phyloP scores from a whole-genome alignment of 2,113 vertebrate genomes.

The Megalops atlanticus region DNA sequence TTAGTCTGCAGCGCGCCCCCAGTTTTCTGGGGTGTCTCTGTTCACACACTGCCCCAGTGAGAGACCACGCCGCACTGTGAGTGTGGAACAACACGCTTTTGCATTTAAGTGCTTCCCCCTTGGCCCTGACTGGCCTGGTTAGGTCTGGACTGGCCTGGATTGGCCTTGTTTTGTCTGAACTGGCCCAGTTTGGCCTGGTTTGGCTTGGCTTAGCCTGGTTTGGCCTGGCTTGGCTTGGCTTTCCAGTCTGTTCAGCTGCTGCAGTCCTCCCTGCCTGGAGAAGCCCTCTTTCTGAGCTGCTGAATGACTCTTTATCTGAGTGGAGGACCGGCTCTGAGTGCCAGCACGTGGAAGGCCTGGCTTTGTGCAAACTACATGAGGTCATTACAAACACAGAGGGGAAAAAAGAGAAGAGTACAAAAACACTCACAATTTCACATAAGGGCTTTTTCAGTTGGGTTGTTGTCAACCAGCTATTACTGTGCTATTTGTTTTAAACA shows the following conservation, averaged over 20 bases:
- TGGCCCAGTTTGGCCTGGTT: too few species aligned
- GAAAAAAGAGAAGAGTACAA: constrained; percentile 59
- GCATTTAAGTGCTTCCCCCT: too few species aligned
- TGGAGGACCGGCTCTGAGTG: constrained; percentile 78
- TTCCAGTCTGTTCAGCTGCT: constrained; percentile 58
- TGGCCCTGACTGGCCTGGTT: too few species aligned
- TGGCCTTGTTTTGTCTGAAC: too few species aligned
- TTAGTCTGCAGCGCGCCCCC: constrained; percentile 28
- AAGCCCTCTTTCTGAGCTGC: constrained; percentile 64
- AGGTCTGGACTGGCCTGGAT: too few species aligned
- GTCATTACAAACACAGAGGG: constrained; percentile 85
- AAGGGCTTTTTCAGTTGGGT: constrained; percentile 70
- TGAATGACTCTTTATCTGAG: constrained; percentile 75
- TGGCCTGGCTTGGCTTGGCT: constrained; percentile 48
- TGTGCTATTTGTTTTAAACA: constrained; percentile 20
- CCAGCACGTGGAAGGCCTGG: constrained; percentile 85
- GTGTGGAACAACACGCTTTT: too few species aligned
- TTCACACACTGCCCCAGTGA: too few species aligned
- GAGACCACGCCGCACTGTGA: too few species aligned
- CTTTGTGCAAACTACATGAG: constrained; percentile 97
- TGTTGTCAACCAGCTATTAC: constrained; percentile 54
- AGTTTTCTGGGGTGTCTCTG: not conserved
- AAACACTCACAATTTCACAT: constrained; percentile 73
- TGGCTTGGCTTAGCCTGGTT: too few species aligned
- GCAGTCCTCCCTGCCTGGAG: constrained; percentile 68